Evolutionary conservation across 1,140 invertebrate genomes (phyloP).

Genomic region (Platorchestia sp.): DNA sequence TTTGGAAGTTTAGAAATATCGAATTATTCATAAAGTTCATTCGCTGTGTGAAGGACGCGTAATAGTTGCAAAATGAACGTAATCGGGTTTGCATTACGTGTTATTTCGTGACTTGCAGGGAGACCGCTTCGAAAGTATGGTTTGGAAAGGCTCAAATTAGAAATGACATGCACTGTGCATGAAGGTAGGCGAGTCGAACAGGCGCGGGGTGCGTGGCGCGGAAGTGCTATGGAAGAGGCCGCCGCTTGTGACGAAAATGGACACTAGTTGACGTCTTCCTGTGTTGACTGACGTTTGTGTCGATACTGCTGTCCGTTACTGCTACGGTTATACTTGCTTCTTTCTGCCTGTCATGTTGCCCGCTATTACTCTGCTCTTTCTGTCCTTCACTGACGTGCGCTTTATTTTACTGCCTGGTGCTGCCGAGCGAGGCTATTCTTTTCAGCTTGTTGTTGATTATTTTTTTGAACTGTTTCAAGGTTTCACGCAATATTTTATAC

Average conservation of each 20-base stretch:
- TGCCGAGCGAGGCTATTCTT: not conserved
- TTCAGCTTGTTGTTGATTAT: too few relatives aligned
- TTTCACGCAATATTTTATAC: too few relatives aligned
- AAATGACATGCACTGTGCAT: not conserved
- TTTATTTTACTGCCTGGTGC: not conserved
- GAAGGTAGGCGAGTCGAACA: not conserved
- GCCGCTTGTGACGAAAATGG: constrained; percentile 49
- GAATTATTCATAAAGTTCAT: too few relatives aligned
- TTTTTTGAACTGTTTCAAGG: too few relatives aligned
- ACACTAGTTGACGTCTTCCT: constrained; percentile 54
- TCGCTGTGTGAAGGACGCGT: too few relatives aligned
- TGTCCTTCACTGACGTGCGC: not conserved
- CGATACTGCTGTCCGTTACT: constrained; percentile 25
- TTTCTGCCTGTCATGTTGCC: not conserved
- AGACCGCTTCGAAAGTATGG: too few relatives aligned
- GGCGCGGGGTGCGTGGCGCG: not conserved
- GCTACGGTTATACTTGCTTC: not conserved
- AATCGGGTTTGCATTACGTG: too few relatives aligned
- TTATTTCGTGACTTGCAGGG: too few relatives aligned
- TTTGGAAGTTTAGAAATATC: too few relatives aligned
- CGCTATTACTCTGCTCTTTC: not conserved
- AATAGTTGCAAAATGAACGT: too few relatives aligned
- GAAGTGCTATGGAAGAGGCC: constrained; percentile 25
- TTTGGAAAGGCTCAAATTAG: too few relatives aligned
- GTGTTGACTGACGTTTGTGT: constrained; percentile 51